A percentile compares a stretch with the other conserved stretches of the same genome.
These are phyloP conservation scores for Gibbula magus DNA, from an alignment of 2,888 invertebrate species.

Conservation along the genomic window DNA sequence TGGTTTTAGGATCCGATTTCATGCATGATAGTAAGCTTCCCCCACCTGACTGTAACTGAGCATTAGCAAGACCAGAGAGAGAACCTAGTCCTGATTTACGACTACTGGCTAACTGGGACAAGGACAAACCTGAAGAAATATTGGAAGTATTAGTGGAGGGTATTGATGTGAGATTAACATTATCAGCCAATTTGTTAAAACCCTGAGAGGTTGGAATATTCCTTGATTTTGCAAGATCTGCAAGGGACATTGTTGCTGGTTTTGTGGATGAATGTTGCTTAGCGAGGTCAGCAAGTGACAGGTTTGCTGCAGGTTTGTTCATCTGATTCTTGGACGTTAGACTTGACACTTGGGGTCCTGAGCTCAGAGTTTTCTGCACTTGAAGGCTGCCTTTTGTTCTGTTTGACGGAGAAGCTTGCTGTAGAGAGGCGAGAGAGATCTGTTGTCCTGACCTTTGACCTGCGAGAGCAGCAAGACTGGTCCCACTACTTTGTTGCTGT, in stretches of 20 bases:
- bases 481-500: not conserved
- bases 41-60: not conserved
- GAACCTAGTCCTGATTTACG: conserved; percentile 26
- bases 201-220: no score
- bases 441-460: no score
- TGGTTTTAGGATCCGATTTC: not conserved
- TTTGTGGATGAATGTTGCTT: conserved; percentile 24
- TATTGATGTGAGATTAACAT: not conserved
- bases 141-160: not conserved
- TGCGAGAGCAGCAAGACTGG: no score
- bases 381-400: not conserved
- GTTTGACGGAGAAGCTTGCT: not conserved
- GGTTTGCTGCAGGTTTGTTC: not conserved
- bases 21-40: not conserved
- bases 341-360: conserved; percentile 10
- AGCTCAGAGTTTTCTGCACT: not conserved
- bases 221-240: conserved; percentile 8
- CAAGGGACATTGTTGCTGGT: not conserved
- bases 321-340: conserved; percentile 20
- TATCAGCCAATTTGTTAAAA: not conserved
- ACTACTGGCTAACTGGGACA: conserved; percentile 39
- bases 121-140: conserved; percentile 18
- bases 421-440: not conserved
- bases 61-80: conserved; percentile 28
- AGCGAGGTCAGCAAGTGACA: conserved; percentile 30